These are phyloP conservation scores for Psittacula echo DNA, from an alignment of 2,797 vertebrate genomes.

Conservation along the genomic window DNA sequence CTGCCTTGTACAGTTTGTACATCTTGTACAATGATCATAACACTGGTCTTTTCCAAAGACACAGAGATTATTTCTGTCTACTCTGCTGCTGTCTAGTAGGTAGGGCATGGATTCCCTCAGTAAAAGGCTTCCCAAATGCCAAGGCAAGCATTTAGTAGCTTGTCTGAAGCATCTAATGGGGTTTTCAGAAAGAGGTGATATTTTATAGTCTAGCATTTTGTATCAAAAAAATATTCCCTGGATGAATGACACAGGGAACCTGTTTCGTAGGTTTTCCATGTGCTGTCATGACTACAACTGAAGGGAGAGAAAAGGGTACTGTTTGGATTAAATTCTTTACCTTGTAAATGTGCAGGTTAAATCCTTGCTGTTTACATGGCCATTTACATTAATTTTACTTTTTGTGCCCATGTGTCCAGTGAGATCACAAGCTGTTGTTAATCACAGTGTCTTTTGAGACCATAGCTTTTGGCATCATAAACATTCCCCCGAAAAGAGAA, in stretches of 20 bases:
- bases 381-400: neutral
- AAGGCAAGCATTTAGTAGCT: neutral
- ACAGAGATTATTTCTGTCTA: neutral
- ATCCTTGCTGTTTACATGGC: neutral
- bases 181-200: neutral
- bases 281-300: neutral
- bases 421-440: neutral
- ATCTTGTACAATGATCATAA: neutral
- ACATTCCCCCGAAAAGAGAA: neutral
- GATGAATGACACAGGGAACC: neutral
- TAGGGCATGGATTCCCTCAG: neutral
- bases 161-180: neutral
- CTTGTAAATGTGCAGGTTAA: neutral
- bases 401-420: neutral
- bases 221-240: neutral
- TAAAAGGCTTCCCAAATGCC: neutral
- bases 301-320: neutral
- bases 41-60: neutral
- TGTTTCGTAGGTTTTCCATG: neutral
- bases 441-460: neutral
- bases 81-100: neutral
- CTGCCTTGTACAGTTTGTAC: neutral
- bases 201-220: neutral
- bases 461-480: neutral
- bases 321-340: neutral